Conservation (phyloP, 2,113 vertebrate genomes). For the Monopterus albus region DNA sequence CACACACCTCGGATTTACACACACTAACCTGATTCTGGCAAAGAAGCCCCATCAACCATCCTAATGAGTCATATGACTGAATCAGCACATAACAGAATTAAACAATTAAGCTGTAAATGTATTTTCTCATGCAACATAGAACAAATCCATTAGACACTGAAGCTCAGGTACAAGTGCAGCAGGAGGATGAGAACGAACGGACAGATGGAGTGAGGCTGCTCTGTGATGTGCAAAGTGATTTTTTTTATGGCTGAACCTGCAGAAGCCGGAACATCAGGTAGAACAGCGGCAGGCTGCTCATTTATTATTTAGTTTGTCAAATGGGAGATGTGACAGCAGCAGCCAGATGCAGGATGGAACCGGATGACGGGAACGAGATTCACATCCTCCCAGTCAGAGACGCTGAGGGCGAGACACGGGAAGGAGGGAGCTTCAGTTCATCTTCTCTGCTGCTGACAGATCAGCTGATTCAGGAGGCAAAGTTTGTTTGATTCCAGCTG, state of each 20-base stretch:
- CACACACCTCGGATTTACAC: neutral
- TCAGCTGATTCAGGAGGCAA: neutral
- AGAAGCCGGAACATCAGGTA: constrained; percentile 5
- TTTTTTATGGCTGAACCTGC: constrained; percentile 5
- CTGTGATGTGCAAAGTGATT: neutral
- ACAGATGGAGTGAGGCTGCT: neutral
- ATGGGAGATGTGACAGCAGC: constrained; percentile 13
- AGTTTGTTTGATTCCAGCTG: no score
- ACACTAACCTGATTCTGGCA: neutral
- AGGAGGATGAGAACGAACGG: neutral
- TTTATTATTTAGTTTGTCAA: constrained; percentile 42
- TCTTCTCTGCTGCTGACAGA: no score
- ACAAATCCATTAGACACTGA: neutral
- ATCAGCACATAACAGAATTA: neutral
- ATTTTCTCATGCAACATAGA: neutral
- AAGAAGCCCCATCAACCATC: neutral
- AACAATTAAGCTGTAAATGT: constrained; percentile 3
- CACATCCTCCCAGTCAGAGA: neutral
- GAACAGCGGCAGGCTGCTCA: constrained; percentile 6
- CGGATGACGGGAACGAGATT: constrained; percentile 21
- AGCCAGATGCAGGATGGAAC: neutral
- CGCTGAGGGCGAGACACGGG: no score
- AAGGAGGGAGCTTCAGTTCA: no score
- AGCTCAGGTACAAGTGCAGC: neutral
- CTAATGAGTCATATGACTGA: neutral